Percentiles rank a stretch among this genome's conserved stretches.
These are phyloP conservation scores for Anarhynchus alexandrinus DNA, from an alignment of 2,113 vertebrate genomes.

Conservation along the genomic window DNA sequence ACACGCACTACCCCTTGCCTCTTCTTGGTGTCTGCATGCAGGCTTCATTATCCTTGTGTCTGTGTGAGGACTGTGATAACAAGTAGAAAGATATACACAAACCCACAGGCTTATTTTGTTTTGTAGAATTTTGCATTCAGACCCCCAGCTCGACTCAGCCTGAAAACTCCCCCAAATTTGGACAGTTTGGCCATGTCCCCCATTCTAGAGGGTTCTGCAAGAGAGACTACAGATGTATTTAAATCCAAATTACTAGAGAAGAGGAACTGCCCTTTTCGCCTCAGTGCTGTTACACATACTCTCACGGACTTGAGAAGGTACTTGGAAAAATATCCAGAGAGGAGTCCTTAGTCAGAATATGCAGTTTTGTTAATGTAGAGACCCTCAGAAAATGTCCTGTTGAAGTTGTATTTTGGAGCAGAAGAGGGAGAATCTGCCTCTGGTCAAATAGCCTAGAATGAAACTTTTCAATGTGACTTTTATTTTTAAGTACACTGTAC, in stretches of 20 bases:
- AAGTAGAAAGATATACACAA: background rate
- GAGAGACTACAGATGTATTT: background rate
- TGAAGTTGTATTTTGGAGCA: background rate
- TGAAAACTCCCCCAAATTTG: background rate
- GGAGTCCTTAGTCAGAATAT: background rate
- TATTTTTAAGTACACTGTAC: background rate
- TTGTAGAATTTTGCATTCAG: background rate
- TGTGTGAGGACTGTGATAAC: background rate
- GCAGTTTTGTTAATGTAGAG: background rate
- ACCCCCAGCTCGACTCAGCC: rapidly evolving
- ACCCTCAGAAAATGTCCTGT: background rate
- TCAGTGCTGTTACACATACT: background rate
- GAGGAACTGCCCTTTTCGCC: background rate
- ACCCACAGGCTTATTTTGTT: background rate
- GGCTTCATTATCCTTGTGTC: background rate
- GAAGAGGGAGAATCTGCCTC: background rate
- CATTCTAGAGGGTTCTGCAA: background rate
- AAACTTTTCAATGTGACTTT: background rate
- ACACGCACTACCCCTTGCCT: background rate
- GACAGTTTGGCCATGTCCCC: background rate
- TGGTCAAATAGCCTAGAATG: background rate
- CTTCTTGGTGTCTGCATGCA: background rate
- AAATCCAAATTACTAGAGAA: background rate
- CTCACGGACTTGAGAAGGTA: background rate
- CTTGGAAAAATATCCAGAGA: background rate